A percentile compares a stretch with the other conserved stretches of the same genome.
Conservation (phyloP, 2,888 invertebrate species). For the Nymphalis polychloros region DNA sequence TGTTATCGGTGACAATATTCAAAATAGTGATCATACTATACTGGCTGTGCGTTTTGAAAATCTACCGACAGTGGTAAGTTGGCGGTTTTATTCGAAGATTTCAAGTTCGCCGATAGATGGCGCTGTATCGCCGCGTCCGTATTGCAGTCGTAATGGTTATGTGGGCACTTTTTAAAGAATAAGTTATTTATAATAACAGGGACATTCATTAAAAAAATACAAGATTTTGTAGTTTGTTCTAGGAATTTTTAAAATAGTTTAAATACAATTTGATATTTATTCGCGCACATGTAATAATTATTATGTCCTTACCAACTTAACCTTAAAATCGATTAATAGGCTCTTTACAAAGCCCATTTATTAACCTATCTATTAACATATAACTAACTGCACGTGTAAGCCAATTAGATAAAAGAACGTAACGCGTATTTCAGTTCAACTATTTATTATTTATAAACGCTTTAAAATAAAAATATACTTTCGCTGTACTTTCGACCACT, state of each 20-base stretch:
- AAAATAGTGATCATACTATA: constrained; percentile 20
- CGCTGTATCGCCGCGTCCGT: constrained; percentile 61
- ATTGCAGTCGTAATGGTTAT: constrained; percentile 63
- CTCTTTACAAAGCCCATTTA: constrained; percentile 1
- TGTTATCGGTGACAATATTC: constrained; percentile 30
- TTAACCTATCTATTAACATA: not conserved
- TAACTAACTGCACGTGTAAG: not conserved
- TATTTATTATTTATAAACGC: no score
- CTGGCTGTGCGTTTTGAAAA: constrained; percentile 26
- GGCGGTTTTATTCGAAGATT: constrained; percentile 29
- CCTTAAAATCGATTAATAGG: constrained; percentile 8
- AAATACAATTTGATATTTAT: not conserved
- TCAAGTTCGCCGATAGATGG: constrained; percentile 58
- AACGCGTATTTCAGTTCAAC: not conserved
- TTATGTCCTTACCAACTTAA: not conserved
- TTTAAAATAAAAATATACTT: not conserved
- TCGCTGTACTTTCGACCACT: no score
- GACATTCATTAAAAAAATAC: not conserved
- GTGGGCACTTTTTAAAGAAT: constrained; percentile 44
- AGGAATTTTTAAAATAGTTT: not conserved
- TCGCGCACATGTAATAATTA: not conserved
- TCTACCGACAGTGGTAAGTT: constrained; percentile 34
- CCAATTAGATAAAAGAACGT: not conserved
- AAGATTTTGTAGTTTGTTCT: no score
- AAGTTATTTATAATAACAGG: constrained; percentile 41